Evolutionary conservation across 2,797 vertebrate species (phyloP).

Genomic region (Epinephelus coioides): DNA sequence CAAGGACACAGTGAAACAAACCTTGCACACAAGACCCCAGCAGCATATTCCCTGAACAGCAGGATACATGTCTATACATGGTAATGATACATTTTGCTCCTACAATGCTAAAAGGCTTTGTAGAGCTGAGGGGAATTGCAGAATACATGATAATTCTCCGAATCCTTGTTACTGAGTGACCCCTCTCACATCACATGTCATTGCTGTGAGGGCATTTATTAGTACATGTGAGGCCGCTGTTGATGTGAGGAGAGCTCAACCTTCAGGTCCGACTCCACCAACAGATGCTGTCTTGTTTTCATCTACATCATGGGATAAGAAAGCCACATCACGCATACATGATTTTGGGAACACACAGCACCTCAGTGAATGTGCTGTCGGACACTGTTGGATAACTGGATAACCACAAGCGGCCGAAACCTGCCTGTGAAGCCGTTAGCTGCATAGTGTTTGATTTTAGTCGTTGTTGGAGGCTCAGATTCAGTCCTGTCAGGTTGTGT

Average conservation of each 20-base stretch:
- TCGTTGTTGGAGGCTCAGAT: not conserved
- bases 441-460: not conserved
- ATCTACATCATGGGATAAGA: not conserved
- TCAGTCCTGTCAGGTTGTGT: not conserved
- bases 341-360: not conserved
- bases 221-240: not conserved
- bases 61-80: too few species aligned
- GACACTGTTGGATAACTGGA: not conserved
- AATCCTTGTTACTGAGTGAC: too few species aligned
- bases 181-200: too few species aligned
- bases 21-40: too few species aligned
- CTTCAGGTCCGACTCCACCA: not conserved
- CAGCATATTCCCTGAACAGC: too few species aligned
- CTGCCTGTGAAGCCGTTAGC: not conserved
- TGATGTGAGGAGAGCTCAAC: not conserved
- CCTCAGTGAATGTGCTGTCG: not conserved
- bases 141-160: too few species aligned
- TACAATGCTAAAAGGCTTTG: too few species aligned
- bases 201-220: not conserved
- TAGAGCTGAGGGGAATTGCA: too few species aligned
- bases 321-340: not conserved
- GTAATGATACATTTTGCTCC: too few species aligned
- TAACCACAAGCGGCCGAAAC: not conserved
- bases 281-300: not conserved
- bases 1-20: too few species aligned